These are phyloP conservation scores for Heliothis virescens DNA, from an alignment of 1,140 invertebrate species.

Conservation along the genomic window DNA sequence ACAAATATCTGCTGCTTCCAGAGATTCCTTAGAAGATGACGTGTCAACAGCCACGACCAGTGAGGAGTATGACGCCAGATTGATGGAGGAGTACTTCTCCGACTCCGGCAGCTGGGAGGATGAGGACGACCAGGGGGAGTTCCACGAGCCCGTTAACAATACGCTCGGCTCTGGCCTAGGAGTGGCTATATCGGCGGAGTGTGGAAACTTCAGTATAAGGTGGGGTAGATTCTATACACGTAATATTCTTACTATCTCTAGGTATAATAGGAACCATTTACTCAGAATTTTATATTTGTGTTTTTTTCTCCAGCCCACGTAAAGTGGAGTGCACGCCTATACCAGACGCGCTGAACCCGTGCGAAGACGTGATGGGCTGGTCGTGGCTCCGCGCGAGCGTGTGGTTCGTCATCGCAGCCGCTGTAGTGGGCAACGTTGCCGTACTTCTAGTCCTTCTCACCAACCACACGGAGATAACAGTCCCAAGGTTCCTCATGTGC, in stretches of 20 bases:
- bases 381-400: slow-evolving; percentile 91
- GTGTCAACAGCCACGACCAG: slow-evolving; percentile 62
- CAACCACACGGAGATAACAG: slow-evolving; percentile 77
- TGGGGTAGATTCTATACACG: slow-evolving; percentile 49
- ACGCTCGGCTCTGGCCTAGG: slow-evolving; percentile 38
- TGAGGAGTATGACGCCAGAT: slow-evolving; percentile 64
- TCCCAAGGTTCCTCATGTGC: slow-evolving; percentile 89
- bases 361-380: slow-evolving; percentile 96
- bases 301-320: slow-evolving; percentile 76
- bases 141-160: slow-evolving; percentile 72
- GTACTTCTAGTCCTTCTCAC: slow-evolving; percentile 92
- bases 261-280: no score
- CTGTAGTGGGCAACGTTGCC: slow-evolving; percentile 92
- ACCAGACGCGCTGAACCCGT: slow-evolving; percentile 95
- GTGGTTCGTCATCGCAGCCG: slow-evolving; percentile 91
- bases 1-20: slow-evolving; percentile 9
- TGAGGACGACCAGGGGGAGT: slow-evolving; percentile 68
- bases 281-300: no score
- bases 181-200: slow-evolving; percentile 70
- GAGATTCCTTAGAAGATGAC: slow-evolving; percentile 57
- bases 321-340: slow-evolving; percentile 91
- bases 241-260: background rate
- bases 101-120: slow-evolving; percentile 72
- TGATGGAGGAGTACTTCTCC: slow-evolving; percentile 66
- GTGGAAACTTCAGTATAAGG: slow-evolving; percentile 87